Evolutionary conservation across 2,888 invertebrate genomes (phyloP), one percentile per base, ranked within the genome.

Genomic region (Chesias legatella): DNA sequence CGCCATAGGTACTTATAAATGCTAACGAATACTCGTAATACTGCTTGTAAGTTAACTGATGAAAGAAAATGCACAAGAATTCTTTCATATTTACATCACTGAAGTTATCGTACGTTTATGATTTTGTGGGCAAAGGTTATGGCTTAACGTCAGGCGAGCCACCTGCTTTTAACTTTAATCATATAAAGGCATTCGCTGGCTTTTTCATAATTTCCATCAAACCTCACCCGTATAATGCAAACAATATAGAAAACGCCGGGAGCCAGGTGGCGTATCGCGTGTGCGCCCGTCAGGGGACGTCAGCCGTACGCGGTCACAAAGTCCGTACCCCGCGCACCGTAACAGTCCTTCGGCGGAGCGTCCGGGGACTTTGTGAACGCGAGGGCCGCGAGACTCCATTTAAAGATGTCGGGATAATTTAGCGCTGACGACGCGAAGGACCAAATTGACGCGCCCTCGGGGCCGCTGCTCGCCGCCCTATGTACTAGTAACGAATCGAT

Each of bases 341-440:
- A 45, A 56, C 2, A 17, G 13, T 17, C 13, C 13, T 17, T 17
- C 13, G 13, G 13, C 61, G 67, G 67, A 66, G 64, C 72, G 73
- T 64, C 63, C 63, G 66, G 69, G 74, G 72, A 67, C 69, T 67
- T 66, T 52, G 43, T 64, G 79, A 73, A 71, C 81, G 72, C 71
- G 69, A 70, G 72, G 71, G 72, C 73, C 85, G 84, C 84, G 83
- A 77, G 81, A 82, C 81, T 83, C 85, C 85, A 85, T 84, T 86
- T 85, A 83, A 85, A 86, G 85, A 85, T 76, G 86, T 84, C 83
- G 75, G 79, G 82, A 83, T 83, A 85, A 84, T 86, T 86, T 83
- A 79, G 78, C 79, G 83, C 85, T 85, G 86, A 84, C 83, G 82
- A 79, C 73, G 75, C 78, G 70, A 59, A 73, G 79, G 77, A 37